Evolutionary conservation across 2,797 vertebrate species (phyloP).

Genomic region (Myotis daubentonii): DNA sequence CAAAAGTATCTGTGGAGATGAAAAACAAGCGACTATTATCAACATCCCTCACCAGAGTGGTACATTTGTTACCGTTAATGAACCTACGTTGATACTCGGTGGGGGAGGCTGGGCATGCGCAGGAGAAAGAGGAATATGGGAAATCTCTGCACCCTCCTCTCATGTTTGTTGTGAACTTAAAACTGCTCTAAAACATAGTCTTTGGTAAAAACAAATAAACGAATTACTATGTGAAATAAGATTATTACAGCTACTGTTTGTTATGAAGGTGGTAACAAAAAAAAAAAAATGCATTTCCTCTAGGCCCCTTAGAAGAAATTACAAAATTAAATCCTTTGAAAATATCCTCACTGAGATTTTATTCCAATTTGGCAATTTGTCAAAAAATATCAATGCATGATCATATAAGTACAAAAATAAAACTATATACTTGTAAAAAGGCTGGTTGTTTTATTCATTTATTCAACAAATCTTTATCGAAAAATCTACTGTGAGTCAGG

Average conservation of each 20-base stretch:
- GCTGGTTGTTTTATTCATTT: background rate
- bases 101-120: too few species aligned
- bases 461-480: background rate
- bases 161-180: background rate
- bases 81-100: fast-evolving
- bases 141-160: background rate
- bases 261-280: background rate
- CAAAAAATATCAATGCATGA: background rate
- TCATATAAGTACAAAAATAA: background rate
- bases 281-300: background rate
- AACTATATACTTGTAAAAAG: background rate
- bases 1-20: background rate
- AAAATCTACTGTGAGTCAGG: background rate
- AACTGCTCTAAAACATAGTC: background rate
- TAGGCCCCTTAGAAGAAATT: background rate
- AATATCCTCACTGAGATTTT: background rate
- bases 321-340: background rate
- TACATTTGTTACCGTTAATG: background rate
- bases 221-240: background rate
- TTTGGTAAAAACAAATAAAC: background rate
- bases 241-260: background rate
- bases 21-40: background rate
- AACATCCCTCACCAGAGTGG: background rate
- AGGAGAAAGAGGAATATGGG: background rate
- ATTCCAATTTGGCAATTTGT: slow-evolving; percentile 20